Evolutionary conservation across 2,797 vertebrate genomes (phyloP), one percentile per base, ranked within the genome.

Genomic region (Acipenser transmontanus): DNA sequence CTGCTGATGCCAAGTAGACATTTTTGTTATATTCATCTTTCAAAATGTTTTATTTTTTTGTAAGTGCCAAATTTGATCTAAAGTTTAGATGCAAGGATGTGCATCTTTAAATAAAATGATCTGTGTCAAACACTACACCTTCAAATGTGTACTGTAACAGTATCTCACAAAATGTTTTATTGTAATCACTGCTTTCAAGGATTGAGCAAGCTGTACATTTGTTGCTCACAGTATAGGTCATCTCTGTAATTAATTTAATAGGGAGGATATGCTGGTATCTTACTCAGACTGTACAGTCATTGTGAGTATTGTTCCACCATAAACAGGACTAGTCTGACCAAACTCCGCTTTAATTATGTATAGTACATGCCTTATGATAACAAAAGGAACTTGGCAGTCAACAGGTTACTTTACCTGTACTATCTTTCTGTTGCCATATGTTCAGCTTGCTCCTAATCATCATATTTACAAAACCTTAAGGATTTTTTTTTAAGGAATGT

Each of bases 1-100:
- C 78, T 96, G 95, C 89, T 99, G 94, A 98, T 90, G 77, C 76
- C 84, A 79, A 84, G 83, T 85, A 81, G 73, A 82, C 49, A 60
- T 76, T 77, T 78, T 76, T 73, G 70, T 78, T 78, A 71, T 66
- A 65, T 63, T 48, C 52, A 76, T 69, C 76, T 81, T 78, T 73
- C 78, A 74, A 78, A 74, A 57, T 70, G 86, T 89, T 84, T 78
- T 88, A 87, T 34, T 34, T 34, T 17, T 82, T 65, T 74, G 80
- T 82, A 87, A 86, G 85, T 82, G 87, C 81, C 85, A 82, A 80
- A 76, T 74, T 80, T 72, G 74, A 80, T 85, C 78, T 78, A 59
- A 67, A 80, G 82, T 84, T 78, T 75, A 82, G 80, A 85, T 84
- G 82, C 83, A 85, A 71, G 75, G 66, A 52, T 82, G 77, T 71